Evolutionary conservation across 2,113 vertebrate species (phyloP), one percentile per base, ranked within the genome.

Genomic region (Solea senegalensis): DNA sequence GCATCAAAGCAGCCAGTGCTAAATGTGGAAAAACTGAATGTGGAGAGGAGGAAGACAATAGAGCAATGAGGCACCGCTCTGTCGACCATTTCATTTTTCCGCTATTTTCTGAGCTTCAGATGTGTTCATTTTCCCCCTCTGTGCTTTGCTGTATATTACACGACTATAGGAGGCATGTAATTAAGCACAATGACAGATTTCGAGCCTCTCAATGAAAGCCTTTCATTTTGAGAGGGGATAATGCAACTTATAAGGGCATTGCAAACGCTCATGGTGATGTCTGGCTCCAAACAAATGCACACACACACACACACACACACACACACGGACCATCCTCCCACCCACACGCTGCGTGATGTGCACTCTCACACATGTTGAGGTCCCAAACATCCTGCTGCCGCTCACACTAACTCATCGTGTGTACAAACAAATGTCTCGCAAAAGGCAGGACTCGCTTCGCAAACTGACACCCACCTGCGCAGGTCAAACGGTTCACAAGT

Each of bases 1-100:
- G 87, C 85, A 91, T 92, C 92, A 93, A 92, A 93, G 89, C 76
- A 72, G 85, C 85, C 85, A 66, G 67, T 75, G 83, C 80, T 87
- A 92, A 93, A 94, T 92, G 90, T 94, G 92, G 93, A 94, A 93
- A 93, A 93, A 89, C 74, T 93, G 90, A 93, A 90, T 80, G 74
- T 74, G 78, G 78, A 80, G 67, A 85, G 75, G 55, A 73, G 50
- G 59, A 88, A 82, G 86, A 86, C 86, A 89, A 88, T 83, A 83
- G 80, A 28, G 53, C 76, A 85, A 88, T 66, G 83, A 89, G 79
- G 74, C 85, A 86, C 86, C 27, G 10, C 65, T 85, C 69, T 74
- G 81, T 66, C 76, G 61, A 60, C 76, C 64, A 62, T 76, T 90
- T 74, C 67, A 80, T 84, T 86, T 48, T 83, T 85, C 74, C 87